phyloP scores from a whole-genome alignment of 2,888 invertebrate species.

The Hypercompe scribonia region DNA sequence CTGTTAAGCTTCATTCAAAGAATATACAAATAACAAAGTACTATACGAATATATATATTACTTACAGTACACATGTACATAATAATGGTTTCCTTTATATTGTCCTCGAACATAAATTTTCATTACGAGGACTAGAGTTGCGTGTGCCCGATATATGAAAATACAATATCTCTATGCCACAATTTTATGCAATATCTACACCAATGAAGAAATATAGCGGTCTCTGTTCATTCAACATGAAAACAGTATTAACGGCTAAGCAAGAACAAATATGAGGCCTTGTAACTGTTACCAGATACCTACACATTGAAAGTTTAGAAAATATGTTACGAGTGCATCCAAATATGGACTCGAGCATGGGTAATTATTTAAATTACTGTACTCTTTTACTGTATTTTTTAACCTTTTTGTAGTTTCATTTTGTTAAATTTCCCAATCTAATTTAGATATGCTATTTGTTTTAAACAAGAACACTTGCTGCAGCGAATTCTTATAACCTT shows the following conservation, averaged over 20 bases:
- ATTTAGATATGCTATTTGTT: not conserved
- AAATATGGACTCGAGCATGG: not conserved
- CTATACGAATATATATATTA: constrained; percentile 21
- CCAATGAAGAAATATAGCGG: constrained; percentile 9
- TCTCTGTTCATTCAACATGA: constrained; percentile 6
- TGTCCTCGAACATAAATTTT: constrained; percentile 46
- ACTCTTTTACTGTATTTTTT: no score
- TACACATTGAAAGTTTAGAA: not conserved
- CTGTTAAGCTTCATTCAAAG: not conserved
- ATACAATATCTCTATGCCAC: constrained; percentile 20
- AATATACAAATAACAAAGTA: constrained; percentile 27
- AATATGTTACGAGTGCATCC: not conserved
- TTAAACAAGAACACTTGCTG: not conserved
- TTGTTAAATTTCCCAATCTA: not conserved
- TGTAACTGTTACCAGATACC: not conserved
- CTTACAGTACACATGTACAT: constrained; percentile 30
- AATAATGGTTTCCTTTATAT: constrained; percentile 45
- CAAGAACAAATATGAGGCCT: not conserved
- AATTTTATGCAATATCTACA: constrained; percentile 20
- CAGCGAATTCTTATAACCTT: no score
- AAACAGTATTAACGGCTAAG: constrained; percentile 2
- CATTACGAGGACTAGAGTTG: constrained; percentile 36
- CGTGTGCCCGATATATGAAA: constrained; percentile 31
- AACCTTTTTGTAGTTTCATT: not conserved
- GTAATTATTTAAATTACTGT: not conserved